Percentiles rank a stretch among this genome's conserved stretches.
phyloP scores from a whole-genome alignment of 2,113 vertebrate genomes.

The Echinops telfairi region DNA sequence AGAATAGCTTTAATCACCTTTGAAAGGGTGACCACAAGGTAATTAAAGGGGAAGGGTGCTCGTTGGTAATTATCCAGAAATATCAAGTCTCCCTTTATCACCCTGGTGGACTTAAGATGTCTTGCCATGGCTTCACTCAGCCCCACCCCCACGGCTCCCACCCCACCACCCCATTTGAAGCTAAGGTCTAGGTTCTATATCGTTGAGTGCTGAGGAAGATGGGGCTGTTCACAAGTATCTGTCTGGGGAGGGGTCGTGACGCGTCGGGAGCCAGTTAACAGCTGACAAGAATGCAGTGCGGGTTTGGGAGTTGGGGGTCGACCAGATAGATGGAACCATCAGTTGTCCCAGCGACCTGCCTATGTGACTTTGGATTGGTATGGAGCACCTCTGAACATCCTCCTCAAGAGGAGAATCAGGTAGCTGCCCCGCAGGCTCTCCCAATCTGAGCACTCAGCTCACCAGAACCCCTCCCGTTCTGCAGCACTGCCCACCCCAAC shows the following conservation, averaged over 20 bases:
- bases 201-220: background rate
- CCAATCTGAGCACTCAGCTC: accelerated
- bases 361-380: background rate
- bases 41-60: constrained; percentile 97
- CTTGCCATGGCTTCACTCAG: constrained; percentile 77
- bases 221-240: background rate
- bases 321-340: too few relatives aligned
- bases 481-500: too few relatives aligned
- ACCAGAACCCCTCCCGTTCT: accelerated
- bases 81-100: constrained; percentile 89
- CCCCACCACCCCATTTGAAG: constrained; percentile 59
- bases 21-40: constrained; percentile 95
- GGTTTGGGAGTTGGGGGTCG: background rate
- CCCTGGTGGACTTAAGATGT: constrained; percentile 84
- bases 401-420: background rate
- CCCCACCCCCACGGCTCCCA: background rate
- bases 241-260: background rate
- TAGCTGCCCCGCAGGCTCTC: too few relatives aligned
- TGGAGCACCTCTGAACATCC: background rate
- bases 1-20: constrained; percentile 95
- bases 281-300: background rate
- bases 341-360: background rate
- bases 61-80: constrained; percentile 89
- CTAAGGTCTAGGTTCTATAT: constrained; percentile 71
- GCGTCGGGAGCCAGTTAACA: accelerated